Evolutionary conservation across 2,888 invertebrate species (phyloP).

Genomic region (Tyria jacobaeae): DNA sequence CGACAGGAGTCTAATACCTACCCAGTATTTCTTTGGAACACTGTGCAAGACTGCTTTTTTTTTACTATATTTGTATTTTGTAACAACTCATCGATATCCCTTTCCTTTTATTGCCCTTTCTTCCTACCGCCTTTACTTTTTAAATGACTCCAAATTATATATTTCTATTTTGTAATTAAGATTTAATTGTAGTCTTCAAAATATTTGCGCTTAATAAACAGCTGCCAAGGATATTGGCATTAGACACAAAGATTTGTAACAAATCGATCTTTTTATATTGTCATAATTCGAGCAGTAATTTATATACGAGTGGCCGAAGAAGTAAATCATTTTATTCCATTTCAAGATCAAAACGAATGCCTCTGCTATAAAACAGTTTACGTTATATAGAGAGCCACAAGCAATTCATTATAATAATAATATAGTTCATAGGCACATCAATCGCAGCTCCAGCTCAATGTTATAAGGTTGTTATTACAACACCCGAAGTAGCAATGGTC

Average conservation of each 20-base stretch:
- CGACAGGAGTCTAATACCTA: too few relatives aligned
- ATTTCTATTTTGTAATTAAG: too few relatives aligned
- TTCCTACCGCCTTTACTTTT: too few relatives aligned
- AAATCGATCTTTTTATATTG: not conserved
- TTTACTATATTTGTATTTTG: too few relatives aligned
- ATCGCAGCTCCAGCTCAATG: constrained; percentile 32
- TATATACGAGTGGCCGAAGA: constrained; percentile 2
- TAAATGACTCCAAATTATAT: too few relatives aligned
- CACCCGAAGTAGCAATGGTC: constrained; percentile 34
- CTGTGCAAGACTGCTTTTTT: too few relatives aligned
- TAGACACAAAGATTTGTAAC: not conserved
- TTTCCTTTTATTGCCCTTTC: too few relatives aligned
- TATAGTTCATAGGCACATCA: constrained; percentile 41
- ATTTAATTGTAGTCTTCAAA: too few relatives aligned
- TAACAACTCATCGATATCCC: too few relatives aligned
- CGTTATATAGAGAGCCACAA: constrained; percentile 3
- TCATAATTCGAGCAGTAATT: constrained; percentile 2
- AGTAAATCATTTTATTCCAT: constrained; percentile 11
- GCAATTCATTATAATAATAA: constrained; percentile 35
- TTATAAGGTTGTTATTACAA: constrained; percentile 46
- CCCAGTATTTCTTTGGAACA: too few relatives aligned
- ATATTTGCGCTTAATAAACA: too few relatives aligned
- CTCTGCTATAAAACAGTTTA: constrained; percentile 14
- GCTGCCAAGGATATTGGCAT: too few relatives aligned
- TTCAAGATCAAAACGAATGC: constrained; percentile 12